Conservation (phyloP, 2,888 invertebrate genomes). For the Lepidochitona cinerea region DNA sequence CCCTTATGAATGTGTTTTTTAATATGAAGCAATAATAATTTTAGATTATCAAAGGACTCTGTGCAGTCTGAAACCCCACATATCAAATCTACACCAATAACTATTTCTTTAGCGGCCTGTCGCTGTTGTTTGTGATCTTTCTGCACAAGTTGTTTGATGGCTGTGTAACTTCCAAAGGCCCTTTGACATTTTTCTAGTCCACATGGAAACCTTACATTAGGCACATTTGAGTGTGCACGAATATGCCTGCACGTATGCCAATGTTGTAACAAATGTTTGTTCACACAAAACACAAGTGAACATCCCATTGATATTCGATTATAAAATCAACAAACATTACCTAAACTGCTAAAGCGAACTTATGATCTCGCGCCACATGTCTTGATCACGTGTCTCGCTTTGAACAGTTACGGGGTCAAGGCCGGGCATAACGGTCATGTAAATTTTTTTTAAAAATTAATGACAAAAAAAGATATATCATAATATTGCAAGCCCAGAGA, state of each 20-base stretch:
- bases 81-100: not conserved
- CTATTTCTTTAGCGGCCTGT: not conserved
- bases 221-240: slow-evolving; percentile 9
- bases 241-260: not conserved
- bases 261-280: not conserved
- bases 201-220: not conserved
- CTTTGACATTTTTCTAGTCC: not conserved
- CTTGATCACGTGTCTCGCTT: too few relatives aligned
- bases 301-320: too few relatives aligned
- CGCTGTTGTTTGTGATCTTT: not conserved
- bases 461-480: too few relatives aligned
- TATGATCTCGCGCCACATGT: too few relatives aligned
- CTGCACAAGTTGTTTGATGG: not conserved
- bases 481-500: too few relatives aligned
- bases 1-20: slow-evolving; percentile 13
- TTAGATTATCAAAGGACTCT: not conserved
- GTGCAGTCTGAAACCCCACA: not conserved
- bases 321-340: too few relatives aligned
- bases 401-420: too few relatives aligned
- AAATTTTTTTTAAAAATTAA: too few relatives aligned
- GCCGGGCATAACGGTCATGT: too few relatives aligned
- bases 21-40: slow-evolving; percentile 1
- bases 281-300: not conserved
- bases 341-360: too few relatives aligned
- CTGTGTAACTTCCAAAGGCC: not conserved